These are phyloP conservation scores for Acinonyx jubatus DNA, from an alignment of 2,113 vertebrate species.

Conservation along the genomic window DNA sequence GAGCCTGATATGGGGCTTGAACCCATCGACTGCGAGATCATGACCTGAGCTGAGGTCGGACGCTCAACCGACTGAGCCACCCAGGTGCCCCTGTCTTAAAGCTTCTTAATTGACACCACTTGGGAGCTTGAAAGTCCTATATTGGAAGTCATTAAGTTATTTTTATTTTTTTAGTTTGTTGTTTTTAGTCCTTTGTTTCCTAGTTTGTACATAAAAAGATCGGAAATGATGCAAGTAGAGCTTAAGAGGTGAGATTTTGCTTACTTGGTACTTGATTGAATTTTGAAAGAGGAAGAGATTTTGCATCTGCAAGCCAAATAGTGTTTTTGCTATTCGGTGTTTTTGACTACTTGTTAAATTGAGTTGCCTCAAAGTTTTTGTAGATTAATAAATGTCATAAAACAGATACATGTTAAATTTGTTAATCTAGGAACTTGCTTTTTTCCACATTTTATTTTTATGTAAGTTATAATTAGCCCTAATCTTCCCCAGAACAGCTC, in stretches of 20 bases:
- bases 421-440: background rate
- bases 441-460: constrained; percentile 35
- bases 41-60: no score
- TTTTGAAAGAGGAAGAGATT: constrained; percentile 37
- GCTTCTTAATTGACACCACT: background rate
- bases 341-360: background rate
- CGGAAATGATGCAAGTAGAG: background rate
- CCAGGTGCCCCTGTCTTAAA: background rate
- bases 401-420: background rate
- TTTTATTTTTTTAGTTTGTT: constrained; percentile 27
- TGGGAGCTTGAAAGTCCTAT: background rate
- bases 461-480: background rate
- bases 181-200: constrained; percentile 29
- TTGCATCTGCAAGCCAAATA: background rate
- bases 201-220: background rate
- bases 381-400: background rate
- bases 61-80: no score
- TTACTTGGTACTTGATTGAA: background rate
- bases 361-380: background rate
- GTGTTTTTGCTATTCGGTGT: background rate
- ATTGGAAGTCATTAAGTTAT: background rate
- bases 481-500: background rate
- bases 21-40: no score
- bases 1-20: no score
- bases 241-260: background rate